These are phyloP conservation scores for Caenorhabditis macrosperma DNA, from an alignment of 2,888 invertebrate genomes.

Conservation along the genomic window DNA sequence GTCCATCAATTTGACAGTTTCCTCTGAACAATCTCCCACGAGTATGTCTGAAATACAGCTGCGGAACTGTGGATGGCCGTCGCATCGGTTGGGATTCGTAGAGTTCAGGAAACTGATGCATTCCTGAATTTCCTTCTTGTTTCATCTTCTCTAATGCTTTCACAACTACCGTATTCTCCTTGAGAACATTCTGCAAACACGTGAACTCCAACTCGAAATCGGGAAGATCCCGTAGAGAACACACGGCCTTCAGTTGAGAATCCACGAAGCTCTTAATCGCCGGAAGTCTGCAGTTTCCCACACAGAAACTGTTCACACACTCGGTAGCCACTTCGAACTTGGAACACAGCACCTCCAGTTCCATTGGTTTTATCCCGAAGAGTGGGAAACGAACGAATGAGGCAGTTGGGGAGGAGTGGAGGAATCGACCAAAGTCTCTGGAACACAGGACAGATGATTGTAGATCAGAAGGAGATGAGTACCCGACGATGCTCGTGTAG, in stretches of 20 bases:
- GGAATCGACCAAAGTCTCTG: slow-evolving; percentile 56
- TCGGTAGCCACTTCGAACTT: slow-evolving; percentile 46
- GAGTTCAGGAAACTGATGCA: slow-evolving; percentile 51
- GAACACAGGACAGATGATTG: not conserved
- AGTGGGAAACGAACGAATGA: slow-evolving; percentile 57
- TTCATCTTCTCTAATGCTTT: not conserved
- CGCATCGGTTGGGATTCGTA: slow-evolving; percentile 49
- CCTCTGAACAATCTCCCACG: slow-evolving; percentile 42
- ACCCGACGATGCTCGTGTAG: slow-evolving; percentile 55
- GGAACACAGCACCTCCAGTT: slow-evolving; percentile 54
- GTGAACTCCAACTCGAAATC: slow-evolving; percentile 53
- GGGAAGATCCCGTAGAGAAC: slow-evolving; percentile 14
- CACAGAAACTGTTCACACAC: slow-evolving; percentile 50
- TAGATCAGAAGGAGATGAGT: not conserved
- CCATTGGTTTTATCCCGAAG: slow-evolving; percentile 56
- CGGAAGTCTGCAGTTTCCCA: slow-evolving; percentile 54
- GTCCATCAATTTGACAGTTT: slow-evolving; percentile 39
- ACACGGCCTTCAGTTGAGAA: slow-evolving; percentile 46
- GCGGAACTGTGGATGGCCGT: slow-evolving; percentile 51
- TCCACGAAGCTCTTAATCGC: slow-evolving; percentile 59
- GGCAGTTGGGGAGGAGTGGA: slow-evolving; percentile 46
- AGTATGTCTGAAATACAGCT: slow-evolving; percentile 36
- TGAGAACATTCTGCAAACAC: slow-evolving; percentile 51
- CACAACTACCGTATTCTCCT: slow-evolving; percentile 33
- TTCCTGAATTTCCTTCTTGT: slow-evolving; percentile 14